These are phyloP conservation scores for Gyps fulvus DNA, from an alignment of 2,113 vertebrate genomes.

Conservation along the genomic window DNA sequence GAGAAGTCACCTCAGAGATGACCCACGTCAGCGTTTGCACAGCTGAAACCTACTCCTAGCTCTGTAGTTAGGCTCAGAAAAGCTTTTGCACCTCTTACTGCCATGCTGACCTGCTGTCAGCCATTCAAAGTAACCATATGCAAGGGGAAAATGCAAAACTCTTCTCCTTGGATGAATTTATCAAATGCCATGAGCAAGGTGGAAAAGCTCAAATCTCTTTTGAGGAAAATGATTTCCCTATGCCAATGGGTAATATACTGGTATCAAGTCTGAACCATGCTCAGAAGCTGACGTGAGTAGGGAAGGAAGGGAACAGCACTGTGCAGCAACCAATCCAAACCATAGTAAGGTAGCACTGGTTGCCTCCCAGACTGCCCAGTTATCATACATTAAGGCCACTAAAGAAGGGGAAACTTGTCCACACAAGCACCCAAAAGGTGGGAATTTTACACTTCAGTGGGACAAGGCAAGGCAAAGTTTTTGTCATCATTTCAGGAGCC, in stretches of 20 bases:
- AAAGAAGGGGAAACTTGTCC: neutral
- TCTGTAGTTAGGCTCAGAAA: neutral
- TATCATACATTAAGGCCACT: neutral
- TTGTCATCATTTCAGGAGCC: neutral
- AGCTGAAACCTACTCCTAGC: neutral
- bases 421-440: neutral
- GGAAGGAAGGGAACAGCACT: neutral
- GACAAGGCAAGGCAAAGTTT: neutral
- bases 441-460: neutral
- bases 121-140: neutral
- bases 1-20: neutral
- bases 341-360: neutral
- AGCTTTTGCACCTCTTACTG: neutral
- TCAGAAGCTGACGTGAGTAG: neutral
- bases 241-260: neutral
- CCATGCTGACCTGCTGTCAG: neutral
- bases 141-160: neutral
- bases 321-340: neutral
- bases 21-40: accelerated
- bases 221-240: neutral
- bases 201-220: neutral
- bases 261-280: neutral
- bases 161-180: neutral
- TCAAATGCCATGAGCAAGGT: neutral
- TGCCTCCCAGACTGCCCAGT: neutral